Evolutionary conservation across 2,888 invertebrate genomes (phyloP), one percentile per base, ranked within the genome.

Genomic region (Asteroscopus sphinx): DNA sequence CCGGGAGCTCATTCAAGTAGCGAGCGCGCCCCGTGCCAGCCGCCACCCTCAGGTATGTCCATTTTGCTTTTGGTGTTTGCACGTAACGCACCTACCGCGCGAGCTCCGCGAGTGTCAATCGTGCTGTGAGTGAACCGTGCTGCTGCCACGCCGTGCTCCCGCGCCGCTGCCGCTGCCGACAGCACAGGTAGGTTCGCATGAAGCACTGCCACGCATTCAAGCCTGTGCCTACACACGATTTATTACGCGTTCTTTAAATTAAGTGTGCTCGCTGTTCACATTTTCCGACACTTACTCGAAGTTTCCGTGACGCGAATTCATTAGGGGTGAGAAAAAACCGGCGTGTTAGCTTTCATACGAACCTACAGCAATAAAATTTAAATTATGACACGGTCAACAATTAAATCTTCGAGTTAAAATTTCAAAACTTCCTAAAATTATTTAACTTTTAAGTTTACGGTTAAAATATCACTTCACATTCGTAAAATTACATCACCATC

Each of bases 41-140:
- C 92, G 93, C 91, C 88, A 90, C 90, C 89, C 91, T 88, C 93
- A 93, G 93, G 93, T 93, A 93, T 89, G 93, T 92, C 87, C 93
- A 93, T 91, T 93, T 90, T 90, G 91, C 92, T 92, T 90, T 92
- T 91, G 93, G 92, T 92, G 93, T 91, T 89, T 86, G 92, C 88
- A 85, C 91, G 88, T 82, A 82, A 75, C 88, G 90, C 82, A 83
- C 79, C 87, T 90, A 83, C 79, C 84, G 88, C 83, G 85, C 86
- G 86, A 89, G 88, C 87, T 85, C 82, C 91, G 92, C 90, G 92
- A 91, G 92, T 92, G 92, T 85, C 88, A 84, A 87, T 88, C 87
- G 89, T 88, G 87, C 87, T 83, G 90, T 89, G 89, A 86, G 89
- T 89, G 90, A 77, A 69, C 82, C 83, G 85, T 82, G 81, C 80